A percentile compares a stretch with the other conserved stretches of the same genome.
phyloP scores from a whole-genome alignment of 2,113 vertebrate genomes.

The Puffinus mauretanicus region DNA sequence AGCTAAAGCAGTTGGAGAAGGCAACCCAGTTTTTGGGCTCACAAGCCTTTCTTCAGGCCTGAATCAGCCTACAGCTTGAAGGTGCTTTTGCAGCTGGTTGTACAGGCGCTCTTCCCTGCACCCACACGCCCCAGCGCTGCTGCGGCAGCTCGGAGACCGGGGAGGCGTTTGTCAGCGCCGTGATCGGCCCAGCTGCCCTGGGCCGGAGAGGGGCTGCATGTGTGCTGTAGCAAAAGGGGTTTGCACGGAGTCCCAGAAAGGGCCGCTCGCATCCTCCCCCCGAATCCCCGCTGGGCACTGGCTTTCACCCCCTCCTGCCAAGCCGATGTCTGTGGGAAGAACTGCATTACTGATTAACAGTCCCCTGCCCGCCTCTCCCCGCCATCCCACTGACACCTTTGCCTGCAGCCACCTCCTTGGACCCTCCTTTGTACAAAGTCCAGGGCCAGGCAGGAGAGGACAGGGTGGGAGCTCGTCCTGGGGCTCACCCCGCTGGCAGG shows the following conservation, averaged over 20 bases:
- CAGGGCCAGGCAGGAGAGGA: neutral
- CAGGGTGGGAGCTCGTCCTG: neutral
- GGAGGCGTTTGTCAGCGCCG: neutral
- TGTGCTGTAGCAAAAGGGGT: neutral
- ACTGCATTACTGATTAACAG: neutral
- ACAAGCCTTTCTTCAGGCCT: neutral
- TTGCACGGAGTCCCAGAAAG: neutral
- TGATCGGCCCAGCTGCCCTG: fast-evolving
- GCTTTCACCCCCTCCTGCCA: neutral
- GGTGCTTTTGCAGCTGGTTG: neutral
- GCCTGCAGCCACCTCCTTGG: neutral
- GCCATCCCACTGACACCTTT: neutral
- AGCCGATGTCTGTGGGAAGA: fast-evolving
- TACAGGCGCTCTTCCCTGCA: neutral
- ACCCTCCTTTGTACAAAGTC: neutral
- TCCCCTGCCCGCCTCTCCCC: neutral
- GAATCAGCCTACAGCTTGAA: neutral
- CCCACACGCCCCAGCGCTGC: fast-evolving
- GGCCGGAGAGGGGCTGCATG: neutral
- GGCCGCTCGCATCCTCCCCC: neutral
- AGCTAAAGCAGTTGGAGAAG: neutral
- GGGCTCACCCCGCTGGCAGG: neutral
- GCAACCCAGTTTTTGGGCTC: neutral
- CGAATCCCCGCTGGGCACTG: neutral
- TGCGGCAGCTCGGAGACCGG: neutral